A percentile compares a stretch with the other conserved stretches of the same genome.
phyloP scores from a whole-genome alignment of 2,113 vertebrate genomes.

The Chloebia gouldiae region DNA sequence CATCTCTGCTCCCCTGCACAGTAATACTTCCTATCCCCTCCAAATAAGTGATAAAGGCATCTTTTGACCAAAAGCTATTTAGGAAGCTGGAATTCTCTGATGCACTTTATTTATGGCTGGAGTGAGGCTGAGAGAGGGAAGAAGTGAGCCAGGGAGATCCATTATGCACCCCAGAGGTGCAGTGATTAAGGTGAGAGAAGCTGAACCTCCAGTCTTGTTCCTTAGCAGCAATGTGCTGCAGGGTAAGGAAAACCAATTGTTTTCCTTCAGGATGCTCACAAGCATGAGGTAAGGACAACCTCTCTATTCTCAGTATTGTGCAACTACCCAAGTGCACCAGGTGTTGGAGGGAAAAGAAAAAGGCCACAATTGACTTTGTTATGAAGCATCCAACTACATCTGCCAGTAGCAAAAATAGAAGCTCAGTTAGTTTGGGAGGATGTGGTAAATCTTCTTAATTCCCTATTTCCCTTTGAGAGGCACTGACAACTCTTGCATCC shows the following conservation, averaged over 20 bases:
- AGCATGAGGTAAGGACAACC: background rate
- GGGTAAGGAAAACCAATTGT: background rate
- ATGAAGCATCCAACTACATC: background rate
- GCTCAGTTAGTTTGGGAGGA: conserved; percentile 42
- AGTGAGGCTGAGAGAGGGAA: background rate
- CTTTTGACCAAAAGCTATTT: background rate
- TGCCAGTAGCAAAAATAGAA: background rate
- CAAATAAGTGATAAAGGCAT: background rate
- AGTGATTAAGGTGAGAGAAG: background rate
- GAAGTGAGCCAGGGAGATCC: background rate
- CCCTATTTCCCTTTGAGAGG: conserved; percentile 54
- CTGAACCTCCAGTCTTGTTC: background rate
- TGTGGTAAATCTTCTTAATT: conserved; percentile 53
- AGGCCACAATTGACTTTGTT: background rate
- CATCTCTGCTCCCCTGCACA: background rate
- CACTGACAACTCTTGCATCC: conserved; percentile 26
- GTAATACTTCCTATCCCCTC: background rate
- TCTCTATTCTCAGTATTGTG: background rate
- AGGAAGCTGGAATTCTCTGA: background rate
- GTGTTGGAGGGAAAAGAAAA: background rate
- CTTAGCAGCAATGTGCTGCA: background rate
- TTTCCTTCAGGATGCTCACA: background rate
- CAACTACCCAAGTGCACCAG: background rate
- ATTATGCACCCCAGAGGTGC: fast-evolving
- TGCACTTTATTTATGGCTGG: background rate